Base-by-base conservation (phyloP, 1,140 invertebrate species). In the Drosophila nigromelanica region DNA sequence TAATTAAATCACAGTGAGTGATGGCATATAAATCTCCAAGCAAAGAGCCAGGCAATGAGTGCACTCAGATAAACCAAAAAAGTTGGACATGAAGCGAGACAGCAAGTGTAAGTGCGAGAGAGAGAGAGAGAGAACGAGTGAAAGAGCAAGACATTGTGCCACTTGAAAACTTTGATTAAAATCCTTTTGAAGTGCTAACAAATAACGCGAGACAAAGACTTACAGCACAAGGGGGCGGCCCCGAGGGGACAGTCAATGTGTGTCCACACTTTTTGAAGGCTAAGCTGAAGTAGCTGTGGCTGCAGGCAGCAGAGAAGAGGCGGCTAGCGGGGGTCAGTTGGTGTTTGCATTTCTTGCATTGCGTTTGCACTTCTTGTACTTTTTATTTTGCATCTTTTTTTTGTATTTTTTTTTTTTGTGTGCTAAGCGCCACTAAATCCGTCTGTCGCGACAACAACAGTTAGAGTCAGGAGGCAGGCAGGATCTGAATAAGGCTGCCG, bases 131-230 rank as follows among this genome's bases (percentile, higher is more conserved):
- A 71, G n/a, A 27, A 24, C n/a, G 15, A 55, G 42, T 11, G 21
- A 47, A 63, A 69, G 55, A 68, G 60, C 48, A 68, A 48, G 73
- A 71, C 78, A 51, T 62, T 66, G 80, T 73, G 80, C 58, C 82
- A 86, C 78, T 86, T 87, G 70, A 86, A 86, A 86, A 86, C 81
- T 86, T 86, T 86, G 81, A 86, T 86, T 86, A 86, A 86, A 86
- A 86, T 86, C 81, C 82, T 81, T 86, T 86, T 86, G 82, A 86
- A 86, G 81, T 86, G 81, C 81, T 81, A 86, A 87, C 78, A 86
- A 86, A 86, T 87, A 86, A 85, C 71, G 82, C 77, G 68, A 61
- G 70, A 73, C 81, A 83, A 83, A 80, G 72, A 76, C 79, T 75
- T 80, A 39, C 18, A 52, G 27, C 30, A 7, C 3, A 14, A 24